These are phyloP conservation scores for Anoncus sp. DNA, from an alignment of 2,888 invertebrate species.

Conservation along the genomic window DNA sequence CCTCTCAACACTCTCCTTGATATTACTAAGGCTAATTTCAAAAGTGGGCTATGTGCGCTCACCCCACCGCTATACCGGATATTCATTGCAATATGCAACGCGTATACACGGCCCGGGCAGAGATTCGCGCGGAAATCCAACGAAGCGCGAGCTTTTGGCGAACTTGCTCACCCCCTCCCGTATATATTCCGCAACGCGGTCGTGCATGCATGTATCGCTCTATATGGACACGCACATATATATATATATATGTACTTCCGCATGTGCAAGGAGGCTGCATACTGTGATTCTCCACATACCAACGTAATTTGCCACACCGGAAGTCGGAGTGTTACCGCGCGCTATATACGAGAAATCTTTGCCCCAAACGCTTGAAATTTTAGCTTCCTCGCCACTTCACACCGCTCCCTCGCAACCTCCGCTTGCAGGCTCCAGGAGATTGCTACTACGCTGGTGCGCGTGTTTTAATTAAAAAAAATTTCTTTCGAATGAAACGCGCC, in stretches of 20 bases:
- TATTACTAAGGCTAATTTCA: slow-evolving; percentile 73
- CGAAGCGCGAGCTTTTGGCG: slow-evolving; percentile 31
- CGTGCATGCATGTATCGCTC: too few relatives aligned
- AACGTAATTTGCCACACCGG: slow-evolving; percentile 18
- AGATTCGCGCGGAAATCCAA: slow-evolving; percentile 44
- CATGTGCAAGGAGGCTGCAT: background rate
- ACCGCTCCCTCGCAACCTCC: background rate
- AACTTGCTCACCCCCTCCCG: slow-evolving; percentile 14
- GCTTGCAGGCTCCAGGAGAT: background rate
- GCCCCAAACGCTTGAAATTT: slow-evolving; percentile 29
- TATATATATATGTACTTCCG: background rate
- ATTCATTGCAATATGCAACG: slow-evolving; percentile 63
- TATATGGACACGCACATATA: background rate
- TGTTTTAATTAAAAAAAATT: slow-evolving; percentile 19
- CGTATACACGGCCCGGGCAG: slow-evolving; percentile 33
- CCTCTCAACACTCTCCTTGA: slow-evolving; percentile 60
- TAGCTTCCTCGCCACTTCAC: too few relatives aligned
- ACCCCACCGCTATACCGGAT: slow-evolving; percentile 48
- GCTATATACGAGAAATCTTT: slow-evolving; percentile 1
- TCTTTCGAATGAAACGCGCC: background rate
- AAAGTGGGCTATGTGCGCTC: slow-evolving; percentile 63
- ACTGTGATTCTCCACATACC: slow-evolving; percentile 36
- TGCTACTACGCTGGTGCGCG: background rate
- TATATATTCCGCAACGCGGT: too few relatives aligned
- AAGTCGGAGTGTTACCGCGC: slow-evolving; percentile 20